phyloP scores from a whole-genome alignment of 1,140 invertebrate species.

The Leucophenga varia region DNA sequence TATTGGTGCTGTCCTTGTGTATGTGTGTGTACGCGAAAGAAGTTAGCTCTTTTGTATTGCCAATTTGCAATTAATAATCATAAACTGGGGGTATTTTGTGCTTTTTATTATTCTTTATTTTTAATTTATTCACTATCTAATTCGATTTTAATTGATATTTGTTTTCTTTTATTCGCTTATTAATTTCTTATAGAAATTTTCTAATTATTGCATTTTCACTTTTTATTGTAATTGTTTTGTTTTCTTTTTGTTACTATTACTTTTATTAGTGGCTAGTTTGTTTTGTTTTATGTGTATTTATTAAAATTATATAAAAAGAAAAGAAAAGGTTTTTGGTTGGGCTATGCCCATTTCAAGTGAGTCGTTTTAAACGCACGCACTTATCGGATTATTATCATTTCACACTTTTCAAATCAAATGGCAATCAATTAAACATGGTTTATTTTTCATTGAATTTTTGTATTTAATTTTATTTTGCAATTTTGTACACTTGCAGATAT shows the following conservation, averaged over 20 bases:
- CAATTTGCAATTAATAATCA: too few relatives aligned
- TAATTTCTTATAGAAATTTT: constrained; percentile 44
- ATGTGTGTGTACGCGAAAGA: background rate
- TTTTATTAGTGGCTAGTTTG: background rate
- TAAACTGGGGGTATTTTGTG: too few relatives aligned
- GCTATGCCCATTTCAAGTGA: constrained; percentile 35
- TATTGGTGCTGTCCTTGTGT: background rate
- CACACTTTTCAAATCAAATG: too few relatives aligned
- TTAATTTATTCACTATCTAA: constrained; percentile 19
- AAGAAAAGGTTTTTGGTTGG: constrained; percentile 36
- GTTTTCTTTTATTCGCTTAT: constrained; percentile 27
- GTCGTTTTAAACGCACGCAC: constrained; percentile 18
- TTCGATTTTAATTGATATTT: constrained; percentile 17
- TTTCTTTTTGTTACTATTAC: constrained; percentile 17
- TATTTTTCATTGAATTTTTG: constrained; percentile 4
- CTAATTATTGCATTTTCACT: constrained; percentile 44
- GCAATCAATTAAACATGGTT: constrained; percentile 5
- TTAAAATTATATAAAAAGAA: constrained; percentile 29
- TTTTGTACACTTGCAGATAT: constrained; percentile 36
- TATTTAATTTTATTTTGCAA: constrained; percentile 8
- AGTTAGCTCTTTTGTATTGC: constrained; percentile 5
- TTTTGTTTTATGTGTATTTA: constrained; percentile 4
- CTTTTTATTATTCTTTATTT: constrained; percentile 8
- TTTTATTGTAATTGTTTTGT: constrained; percentile 12
- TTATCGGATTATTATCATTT: too few relatives aligned